Evolutionary conservation across 35 echinoderm and acorn worm species (phyloP).

Genomic region (Lytechinus pictus): DNA sequence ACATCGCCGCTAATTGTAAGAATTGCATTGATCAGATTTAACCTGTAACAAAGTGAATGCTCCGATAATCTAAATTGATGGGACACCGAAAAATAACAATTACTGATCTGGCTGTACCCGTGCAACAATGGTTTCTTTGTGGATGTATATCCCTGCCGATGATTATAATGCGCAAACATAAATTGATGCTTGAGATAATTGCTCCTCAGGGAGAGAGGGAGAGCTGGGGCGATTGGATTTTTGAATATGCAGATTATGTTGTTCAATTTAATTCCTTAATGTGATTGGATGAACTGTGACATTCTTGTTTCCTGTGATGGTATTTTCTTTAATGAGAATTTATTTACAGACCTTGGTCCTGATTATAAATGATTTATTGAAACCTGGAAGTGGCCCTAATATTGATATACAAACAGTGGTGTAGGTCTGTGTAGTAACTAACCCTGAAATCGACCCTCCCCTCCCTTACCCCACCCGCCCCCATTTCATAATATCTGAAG

Average conservation of each 20-base stretch:
- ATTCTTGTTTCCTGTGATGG: background rate
- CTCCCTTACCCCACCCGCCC: too few relatives aligned
- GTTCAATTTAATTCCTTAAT: background rate
- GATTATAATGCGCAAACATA: background rate
- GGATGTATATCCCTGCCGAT: background rate
- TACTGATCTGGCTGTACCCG: background rate
- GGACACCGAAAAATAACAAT: background rate
- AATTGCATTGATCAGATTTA: background rate
- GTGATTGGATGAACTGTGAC: background rate
- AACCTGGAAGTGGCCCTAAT: too few relatives aligned
- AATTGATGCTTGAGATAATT: background rate
- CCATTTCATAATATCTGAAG: too few relatives aligned
- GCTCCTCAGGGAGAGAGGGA: background rate
- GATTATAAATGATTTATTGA: background rate
- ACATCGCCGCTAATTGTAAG: slow-evolving; percentile 16
- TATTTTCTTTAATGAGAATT: background rate
- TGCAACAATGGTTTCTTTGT: background rate
- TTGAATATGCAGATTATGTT: background rate
- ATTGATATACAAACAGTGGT: too few relatives aligned
- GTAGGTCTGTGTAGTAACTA: too few relatives aligned
- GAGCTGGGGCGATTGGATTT: background rate
- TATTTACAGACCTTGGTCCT: background rate
- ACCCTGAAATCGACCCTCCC: too few relatives aligned
- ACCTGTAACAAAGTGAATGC: background rate
- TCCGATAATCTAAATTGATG: slow-evolving; percentile 13